Percentiles rank a stretch among this genome's conserved stretches.
Evolutionary conservation across 2,888 invertebrate genomes (phyloP).

Genomic region (Hoplodrina ambigua): DNA sequence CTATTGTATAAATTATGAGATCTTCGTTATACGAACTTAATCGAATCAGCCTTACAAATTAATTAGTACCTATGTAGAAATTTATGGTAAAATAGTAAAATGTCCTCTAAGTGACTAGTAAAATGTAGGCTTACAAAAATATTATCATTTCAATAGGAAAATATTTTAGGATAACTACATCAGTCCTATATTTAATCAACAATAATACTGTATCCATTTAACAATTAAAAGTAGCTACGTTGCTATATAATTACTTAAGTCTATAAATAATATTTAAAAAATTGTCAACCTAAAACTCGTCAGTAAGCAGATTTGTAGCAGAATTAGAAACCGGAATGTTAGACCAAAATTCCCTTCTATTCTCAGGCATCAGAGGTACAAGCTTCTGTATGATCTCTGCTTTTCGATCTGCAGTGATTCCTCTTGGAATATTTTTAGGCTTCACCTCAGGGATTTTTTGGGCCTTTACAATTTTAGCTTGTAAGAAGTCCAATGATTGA

Average conservation of each 20-base stretch:
- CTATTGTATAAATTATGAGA: no score
- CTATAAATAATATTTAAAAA: no score
- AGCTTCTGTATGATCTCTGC: conserved; percentile 25
- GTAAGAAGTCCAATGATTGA: not conserved
- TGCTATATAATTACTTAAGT: no score
- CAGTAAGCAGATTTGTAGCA: not conserved
- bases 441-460: conserved; percentile 4
- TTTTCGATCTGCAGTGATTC: conserved; percentile 18
- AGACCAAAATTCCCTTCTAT: conserved; percentile 12
- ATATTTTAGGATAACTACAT: no score
- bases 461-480: not conserved
- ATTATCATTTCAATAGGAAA: no score
- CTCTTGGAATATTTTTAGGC: conserved; percentile 1
- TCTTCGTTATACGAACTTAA: conserved; percentile 2
- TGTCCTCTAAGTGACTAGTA: not conserved
- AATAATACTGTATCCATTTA: no score
- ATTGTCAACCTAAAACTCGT: no score
- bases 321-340: no score
- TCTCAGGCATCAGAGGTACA: conserved; percentile 24
- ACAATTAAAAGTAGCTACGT: no score
- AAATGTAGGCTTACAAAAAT: not conserved
- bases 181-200: no score
- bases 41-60: conserved; percentile 1
- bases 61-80: not conserved
- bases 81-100: not conserved